Percentiles rank a stretch among this genome's conserved stretches.
phyloP scores from a whole-genome alignment of 2,113 vertebrate genomes.

The Petroica traversi region DNA sequence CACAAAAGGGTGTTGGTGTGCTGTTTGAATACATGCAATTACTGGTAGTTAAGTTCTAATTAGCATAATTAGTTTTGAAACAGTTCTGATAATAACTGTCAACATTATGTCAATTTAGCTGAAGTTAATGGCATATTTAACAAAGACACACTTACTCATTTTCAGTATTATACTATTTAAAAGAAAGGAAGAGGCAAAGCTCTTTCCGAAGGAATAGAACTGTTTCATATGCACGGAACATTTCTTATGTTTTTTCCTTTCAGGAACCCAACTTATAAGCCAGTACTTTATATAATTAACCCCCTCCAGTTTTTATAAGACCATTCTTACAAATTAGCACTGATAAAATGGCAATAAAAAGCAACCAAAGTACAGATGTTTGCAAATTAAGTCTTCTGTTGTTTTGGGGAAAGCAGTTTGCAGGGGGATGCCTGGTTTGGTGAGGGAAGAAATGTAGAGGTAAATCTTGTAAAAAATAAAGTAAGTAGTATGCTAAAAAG shows the following conservation, averaged over 20 bases:
- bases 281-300: not conserved
- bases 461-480: not conserved
- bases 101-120: constrained; percentile 69
- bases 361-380: not conserved
- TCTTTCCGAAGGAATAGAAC: not conserved
- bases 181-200: not conserved
- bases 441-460: not conserved
- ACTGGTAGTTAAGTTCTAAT: constrained; percentile 70
- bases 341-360: not conserved
- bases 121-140: constrained; percentile 64
- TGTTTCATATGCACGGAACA: not conserved
- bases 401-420: not conserved
- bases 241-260: not conserved
- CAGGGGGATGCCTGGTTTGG: not conserved
- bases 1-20: constrained; percentile 52
- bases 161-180: not conserved
- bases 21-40: constrained; percentile 73
- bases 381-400: not conserved
- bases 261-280: not conserved
- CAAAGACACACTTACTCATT: constrained; percentile 42
- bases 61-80: constrained; percentile 71
- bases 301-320: not conserved
- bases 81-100: constrained; percentile 65
- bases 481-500: not conserved
- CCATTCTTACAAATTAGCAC: not conserved